phyloP scores from a whole-genome alignment of 2,888 invertebrate species.

The Drosophila kanekoi region DNA sequence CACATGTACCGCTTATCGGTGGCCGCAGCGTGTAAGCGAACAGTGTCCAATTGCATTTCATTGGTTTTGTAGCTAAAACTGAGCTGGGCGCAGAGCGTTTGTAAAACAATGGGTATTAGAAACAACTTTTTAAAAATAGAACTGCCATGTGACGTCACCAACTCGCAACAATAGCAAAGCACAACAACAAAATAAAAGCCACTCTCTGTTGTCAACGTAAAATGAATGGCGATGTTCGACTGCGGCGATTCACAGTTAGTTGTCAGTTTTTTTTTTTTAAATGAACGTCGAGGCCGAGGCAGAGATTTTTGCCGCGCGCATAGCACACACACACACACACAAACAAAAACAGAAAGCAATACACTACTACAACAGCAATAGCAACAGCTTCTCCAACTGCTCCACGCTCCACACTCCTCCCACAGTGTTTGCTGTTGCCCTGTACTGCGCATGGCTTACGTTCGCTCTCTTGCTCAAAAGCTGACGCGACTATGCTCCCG shows the following conservation, averaged over 20 bases:
- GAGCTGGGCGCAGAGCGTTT: conserved; percentile 27
- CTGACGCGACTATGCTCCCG: conserved; percentile 33
- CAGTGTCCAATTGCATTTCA: conserved; percentile 40
- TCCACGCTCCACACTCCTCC: conserved; percentile 11
- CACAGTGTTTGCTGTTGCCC: neutral
- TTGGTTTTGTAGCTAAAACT: conserved; percentile 20
- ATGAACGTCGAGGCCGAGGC: conserved; percentile 41
- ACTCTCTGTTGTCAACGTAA: conserved; percentile 46
- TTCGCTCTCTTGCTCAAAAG: conserved; percentile 47
- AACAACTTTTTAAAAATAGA: conserved; percentile 69
- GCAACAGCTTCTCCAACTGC: conserved; percentile 50
- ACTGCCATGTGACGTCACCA: conserved; percentile 65
- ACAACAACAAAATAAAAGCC: conserved; percentile 31
- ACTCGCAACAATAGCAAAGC: conserved; percentile 47
- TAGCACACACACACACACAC: conserved; percentile 48
- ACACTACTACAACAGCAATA: conserved; percentile 39
- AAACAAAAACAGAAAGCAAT: conserved; percentile 38
- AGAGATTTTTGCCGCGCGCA: conserved; percentile 69
- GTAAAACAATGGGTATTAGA: conserved; percentile 56
- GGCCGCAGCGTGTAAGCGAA: conserved; percentile 45
- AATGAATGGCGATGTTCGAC: conserved; percentile 47
- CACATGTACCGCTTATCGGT: conserved; percentile 50
- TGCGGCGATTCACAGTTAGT: conserved; percentile 54
- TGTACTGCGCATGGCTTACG: conserved; percentile 53
- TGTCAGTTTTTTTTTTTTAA: conserved; percentile 46